Evolutionary conservation across 1,140 invertebrate genomes (phyloP).

Genomic region (Megathymus violae): DNA sequence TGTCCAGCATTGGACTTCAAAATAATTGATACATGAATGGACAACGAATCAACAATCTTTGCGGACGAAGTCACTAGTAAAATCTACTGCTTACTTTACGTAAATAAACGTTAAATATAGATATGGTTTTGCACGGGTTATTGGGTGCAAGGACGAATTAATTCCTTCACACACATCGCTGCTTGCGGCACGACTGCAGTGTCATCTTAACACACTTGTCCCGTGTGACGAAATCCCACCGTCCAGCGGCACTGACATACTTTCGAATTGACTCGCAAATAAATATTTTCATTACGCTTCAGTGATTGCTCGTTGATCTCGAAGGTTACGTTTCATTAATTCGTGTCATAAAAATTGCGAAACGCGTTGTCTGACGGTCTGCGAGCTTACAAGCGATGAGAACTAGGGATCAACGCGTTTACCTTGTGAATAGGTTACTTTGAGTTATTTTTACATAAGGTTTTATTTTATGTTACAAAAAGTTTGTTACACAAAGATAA

Average conservation of each 20-base stretch:
- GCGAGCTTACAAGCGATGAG: too few species aligned
- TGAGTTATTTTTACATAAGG: too few species aligned
- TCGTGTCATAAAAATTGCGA: constrained; percentile 23
- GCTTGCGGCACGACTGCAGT: constrained; percentile 37
- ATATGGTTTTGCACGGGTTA: constrained; percentile 1
- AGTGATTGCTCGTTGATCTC: constrained; percentile 4
- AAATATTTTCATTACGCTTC: constrained; percentile 37
- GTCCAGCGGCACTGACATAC: constrained; percentile 66
- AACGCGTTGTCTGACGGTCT: neutral
- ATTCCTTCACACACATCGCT: constrained; percentile 22
- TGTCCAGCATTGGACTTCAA: too few species aligned
- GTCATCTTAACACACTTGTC: constrained; percentile 57
- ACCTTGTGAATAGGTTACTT: neutral
- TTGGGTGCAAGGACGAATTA: constrained; percentile 6
- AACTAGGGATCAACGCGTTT: too few species aligned
- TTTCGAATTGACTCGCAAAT: constrained; percentile 51
- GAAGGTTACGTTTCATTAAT: constrained; percentile 30
- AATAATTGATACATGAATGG: too few species aligned
- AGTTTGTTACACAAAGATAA: too few species aligned
- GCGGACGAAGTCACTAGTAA: too few species aligned
- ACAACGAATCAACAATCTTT: too few species aligned
- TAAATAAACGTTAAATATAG: constrained; percentile 1
- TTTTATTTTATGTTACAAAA: too few species aligned
- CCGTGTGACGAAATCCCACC: constrained; percentile 48
- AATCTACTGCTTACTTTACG: too few species aligned